phyloP scores from a whole-genome alignment of 2,888 invertebrate species.

The Melinopterus prodromus region DNA sequence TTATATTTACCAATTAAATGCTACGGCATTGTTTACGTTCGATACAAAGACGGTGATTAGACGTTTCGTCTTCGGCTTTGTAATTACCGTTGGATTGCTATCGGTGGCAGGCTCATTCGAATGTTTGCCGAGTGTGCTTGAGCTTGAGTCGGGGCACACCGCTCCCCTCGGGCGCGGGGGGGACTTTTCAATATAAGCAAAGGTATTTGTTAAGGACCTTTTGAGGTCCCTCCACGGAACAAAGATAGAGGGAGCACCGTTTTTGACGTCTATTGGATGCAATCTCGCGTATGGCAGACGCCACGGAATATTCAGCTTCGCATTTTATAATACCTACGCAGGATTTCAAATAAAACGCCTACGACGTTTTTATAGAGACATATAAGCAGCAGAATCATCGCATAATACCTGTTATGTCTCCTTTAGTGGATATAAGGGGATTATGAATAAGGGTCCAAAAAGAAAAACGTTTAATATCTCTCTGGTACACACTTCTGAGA shows the following conservation, averaged over 20 bases:
- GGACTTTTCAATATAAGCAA: background rate
- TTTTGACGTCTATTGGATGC: conserved; percentile 34
- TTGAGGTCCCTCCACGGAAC: background rate
- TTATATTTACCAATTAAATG: conserved; percentile 4
- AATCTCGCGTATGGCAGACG: background rate
- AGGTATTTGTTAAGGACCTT: background rate
- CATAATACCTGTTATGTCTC: conserved; percentile 8
- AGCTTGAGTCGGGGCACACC: background rate
- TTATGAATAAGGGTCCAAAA: too few relatives aligned
- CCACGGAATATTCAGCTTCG: background rate
- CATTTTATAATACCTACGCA: background rate
- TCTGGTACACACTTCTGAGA: too few relatives aligned
- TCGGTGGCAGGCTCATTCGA: background rate
- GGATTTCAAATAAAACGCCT: conserved; percentile 9
- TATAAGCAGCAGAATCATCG: conserved; percentile 5
- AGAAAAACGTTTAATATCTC: too few relatives aligned
- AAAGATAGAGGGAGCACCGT: conserved; percentile 25
- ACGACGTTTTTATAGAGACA: background rate
- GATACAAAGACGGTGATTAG: background rate
- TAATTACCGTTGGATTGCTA: background rate
- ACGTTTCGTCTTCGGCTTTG: background rate
- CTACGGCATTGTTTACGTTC: background rate
- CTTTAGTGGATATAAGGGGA: background rate
- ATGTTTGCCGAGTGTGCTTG: background rate
- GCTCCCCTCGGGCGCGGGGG: background rate